A percentile compares a stretch with the other conserved stretches of the same genome.
Conservation (phyloP, 2,797 vertebrate genomes). For the Acomys russatus region DNA sequence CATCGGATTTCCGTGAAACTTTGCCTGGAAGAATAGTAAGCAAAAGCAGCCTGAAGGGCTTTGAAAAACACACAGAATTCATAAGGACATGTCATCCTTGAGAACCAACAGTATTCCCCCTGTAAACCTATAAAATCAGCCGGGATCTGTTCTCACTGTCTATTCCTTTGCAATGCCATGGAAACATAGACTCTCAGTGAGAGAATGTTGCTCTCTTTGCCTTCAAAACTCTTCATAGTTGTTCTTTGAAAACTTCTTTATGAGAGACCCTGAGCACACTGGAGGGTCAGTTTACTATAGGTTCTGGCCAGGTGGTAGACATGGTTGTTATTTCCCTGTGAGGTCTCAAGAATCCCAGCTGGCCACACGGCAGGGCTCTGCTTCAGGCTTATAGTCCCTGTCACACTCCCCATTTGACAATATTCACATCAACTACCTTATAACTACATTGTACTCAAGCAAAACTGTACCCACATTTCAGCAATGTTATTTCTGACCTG, state of each 20-base stretch:
- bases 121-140: background rate
- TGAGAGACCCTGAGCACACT: background rate
- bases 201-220: background rate
- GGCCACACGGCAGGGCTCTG: background rate
- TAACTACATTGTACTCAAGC: background rate
- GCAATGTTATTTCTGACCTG: background rate
- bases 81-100: background rate
- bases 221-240: background rate
- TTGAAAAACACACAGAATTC: background rate
- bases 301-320: background rate
- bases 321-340: background rate
- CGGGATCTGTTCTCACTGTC: background rate
- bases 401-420: background rate
- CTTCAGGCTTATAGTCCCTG: background rate
- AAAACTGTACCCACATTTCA: slow-evolving; percentile 8
- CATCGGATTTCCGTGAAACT: slow-evolving; percentile 93
- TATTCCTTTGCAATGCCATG: background rate
- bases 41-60: slow-evolving; percentile 15
- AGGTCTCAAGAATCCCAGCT: background rate
- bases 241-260: background rate
- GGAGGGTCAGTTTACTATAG: background rate
- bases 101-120: slow-evolving; percentile 17
- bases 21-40: slow-evolving; percentile 90
- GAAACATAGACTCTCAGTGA: background rate
- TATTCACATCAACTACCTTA: background rate